Conservation (phyloP, 2,797 vertebrate species). For the Micropoecilia bifurca region DNA sequence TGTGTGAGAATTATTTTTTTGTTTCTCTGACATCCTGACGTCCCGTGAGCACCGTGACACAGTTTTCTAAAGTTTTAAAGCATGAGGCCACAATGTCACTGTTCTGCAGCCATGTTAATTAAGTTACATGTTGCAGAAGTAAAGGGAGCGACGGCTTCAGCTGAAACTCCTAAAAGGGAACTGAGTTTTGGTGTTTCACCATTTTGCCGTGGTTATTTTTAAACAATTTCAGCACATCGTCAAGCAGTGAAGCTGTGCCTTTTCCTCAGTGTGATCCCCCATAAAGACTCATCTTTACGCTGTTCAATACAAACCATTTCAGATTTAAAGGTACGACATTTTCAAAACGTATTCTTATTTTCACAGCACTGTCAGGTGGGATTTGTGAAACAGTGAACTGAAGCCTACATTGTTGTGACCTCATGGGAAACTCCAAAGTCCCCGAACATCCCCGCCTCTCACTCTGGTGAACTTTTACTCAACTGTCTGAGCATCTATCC, state of each 20-base stretch:
- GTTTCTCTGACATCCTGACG: constrained; percentile 38
- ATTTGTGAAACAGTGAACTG: constrained; percentile 23
- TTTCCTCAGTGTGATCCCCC: not conserved
- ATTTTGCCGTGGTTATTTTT: constrained; percentile 28
- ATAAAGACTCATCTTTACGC: not conserved
- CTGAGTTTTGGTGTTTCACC: constrained; percentile 30
- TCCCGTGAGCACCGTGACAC: constrained; percentile 47
- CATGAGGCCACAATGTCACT: constrained; percentile 49
- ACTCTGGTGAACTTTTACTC: constrained; percentile 1
- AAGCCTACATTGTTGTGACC: constrained; percentile 37
- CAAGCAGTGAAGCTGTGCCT: constrained; percentile 1
- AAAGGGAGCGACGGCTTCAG: not conserved
- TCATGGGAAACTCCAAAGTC: constrained; percentile 66
- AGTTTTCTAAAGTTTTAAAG: constrained; percentile 62
- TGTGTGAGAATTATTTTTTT: constrained; percentile 22
- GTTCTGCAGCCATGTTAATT: constrained; percentile 47
- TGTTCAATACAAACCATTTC: not conserved
- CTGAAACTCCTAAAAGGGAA: constrained; percentile 11
- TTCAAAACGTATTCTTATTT: constrained; percentile 2
- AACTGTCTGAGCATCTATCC: not conserved
- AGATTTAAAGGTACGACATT: not conserved
- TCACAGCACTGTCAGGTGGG: not conserved
- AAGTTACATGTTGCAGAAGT: constrained; percentile 46
- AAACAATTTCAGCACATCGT: constrained; percentile 15
- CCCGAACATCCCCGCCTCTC: constrained; percentile 36